Percentiles rank a stretch among this genome's conserved stretches.
Evolutionary conservation across 2,888 invertebrate genomes (phyloP).

Genomic region (Drosophila acutilabella): DNA sequence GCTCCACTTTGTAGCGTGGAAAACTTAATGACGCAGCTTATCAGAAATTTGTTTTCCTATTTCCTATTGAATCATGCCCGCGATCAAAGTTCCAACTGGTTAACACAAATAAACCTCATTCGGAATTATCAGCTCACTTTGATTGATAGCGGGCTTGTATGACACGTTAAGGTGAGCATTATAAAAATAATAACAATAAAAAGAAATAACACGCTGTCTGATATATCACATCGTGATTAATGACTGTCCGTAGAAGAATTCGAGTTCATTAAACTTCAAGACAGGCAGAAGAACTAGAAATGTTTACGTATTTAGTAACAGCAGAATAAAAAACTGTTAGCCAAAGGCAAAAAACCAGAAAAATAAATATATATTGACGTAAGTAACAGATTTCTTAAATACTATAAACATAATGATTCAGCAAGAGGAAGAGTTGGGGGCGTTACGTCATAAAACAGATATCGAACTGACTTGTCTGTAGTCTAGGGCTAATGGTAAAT

Average conservation of each 20-base stretch:
- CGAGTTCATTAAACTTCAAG: conserved; percentile 45
- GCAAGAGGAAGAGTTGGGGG: conserved; percentile 1
- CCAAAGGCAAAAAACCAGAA: neutral
- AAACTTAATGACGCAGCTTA: conserved; percentile 28
- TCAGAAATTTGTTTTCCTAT: conserved; percentile 13
- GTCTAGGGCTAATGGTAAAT: conserved; percentile 36
- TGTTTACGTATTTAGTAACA: neutral
- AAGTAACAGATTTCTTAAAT: conserved; percentile 11
- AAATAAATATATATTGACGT: conserved; percentile 16
- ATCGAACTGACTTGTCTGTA: conserved; percentile 23
- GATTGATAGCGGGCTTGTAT: conserved; percentile 9
- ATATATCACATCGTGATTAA: conserved; percentile 38
- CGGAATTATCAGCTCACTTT: conserved; percentile 26
- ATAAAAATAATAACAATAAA: neutral
- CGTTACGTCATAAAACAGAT: conserved; percentile 56
- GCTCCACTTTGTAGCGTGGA: neutral
- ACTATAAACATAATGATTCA: conserved; percentile 38
- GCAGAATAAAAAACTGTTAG: neutral
- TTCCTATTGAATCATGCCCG: conserved; percentile 23
- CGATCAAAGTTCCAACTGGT: conserved; percentile 15
- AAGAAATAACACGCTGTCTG: neutral
- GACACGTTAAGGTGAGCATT: conserved; percentile 4
- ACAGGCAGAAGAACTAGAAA: neutral
- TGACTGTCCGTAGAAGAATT: neutral
- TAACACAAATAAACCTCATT: conserved; percentile 5